A percentile compares a stretch with the other conserved stretches of the same genome.
phyloP scores from a whole-genome alignment of 2,888 invertebrate species.

The Hyposoter dolosus region DNA sequence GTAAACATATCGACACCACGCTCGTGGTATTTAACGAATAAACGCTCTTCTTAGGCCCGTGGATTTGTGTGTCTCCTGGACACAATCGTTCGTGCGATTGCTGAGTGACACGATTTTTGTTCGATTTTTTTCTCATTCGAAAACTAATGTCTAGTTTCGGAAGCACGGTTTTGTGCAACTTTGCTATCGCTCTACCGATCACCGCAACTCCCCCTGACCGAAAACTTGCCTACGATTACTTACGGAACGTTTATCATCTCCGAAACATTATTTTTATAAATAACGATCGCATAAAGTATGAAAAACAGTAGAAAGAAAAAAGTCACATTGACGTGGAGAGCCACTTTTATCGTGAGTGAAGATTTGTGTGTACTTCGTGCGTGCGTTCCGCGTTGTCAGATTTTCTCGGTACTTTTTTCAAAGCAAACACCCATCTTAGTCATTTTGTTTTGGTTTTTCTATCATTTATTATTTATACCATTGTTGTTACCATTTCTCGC shows the following conservation, averaged over 20 bases:
- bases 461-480: slow-evolving; percentile 26
- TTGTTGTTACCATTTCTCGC: slow-evolving; percentile 23
- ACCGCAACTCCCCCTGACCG: slow-evolving; percentile 31
- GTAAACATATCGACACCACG: slow-evolving; percentile 59
- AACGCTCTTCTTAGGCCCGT: slow-evolving; percentile 15
- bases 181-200: slow-evolving; percentile 32
- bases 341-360: not conserved
- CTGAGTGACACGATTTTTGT: not conserved
- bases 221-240: slow-evolving; percentile 69
- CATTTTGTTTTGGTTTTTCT: slow-evolving; percentile 82
- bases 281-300: slow-evolving; percentile 73
- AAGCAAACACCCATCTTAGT: slow-evolving; percentile 82
- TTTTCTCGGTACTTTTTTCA: slow-evolving; percentile 60
- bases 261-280: slow-evolving; percentile 84
- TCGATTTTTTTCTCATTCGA: not conserved
- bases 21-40: slow-evolving; percentile 36
- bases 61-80: not conserved
- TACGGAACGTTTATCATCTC: slow-evolving; percentile 79
- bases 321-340: slow-evolving; percentile 49
- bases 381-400: slow-evolving; percentile 31
- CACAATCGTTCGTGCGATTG: slow-evolving; percentile 10
- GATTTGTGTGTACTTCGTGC: slow-evolving; percentile 50
- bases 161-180: slow-evolving; percentile 27
- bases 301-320: slow-evolving; percentile 15
- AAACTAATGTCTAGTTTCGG: not conserved